These are phyloP conservation scores for Sphinx pinastri DNA, from an alignment of 2,888 invertebrate species.

Conservation along the genomic window DNA sequence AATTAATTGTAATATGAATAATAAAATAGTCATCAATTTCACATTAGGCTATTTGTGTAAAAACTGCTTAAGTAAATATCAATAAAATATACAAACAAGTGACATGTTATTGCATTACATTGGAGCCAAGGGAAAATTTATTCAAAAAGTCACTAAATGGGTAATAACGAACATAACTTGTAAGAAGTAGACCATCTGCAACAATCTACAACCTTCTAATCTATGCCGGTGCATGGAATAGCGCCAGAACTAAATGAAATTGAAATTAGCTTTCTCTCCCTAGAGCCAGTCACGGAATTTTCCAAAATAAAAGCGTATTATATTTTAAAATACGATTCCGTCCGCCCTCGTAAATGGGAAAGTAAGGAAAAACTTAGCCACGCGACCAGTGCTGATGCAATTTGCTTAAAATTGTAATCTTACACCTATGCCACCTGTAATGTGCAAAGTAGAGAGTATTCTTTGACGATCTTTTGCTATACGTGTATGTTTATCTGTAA, in stretches of 20 bases:
- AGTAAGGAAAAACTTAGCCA: conserved; percentile 51
- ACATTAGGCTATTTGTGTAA: too few species aligned
- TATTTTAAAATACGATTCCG: conserved; percentile 80
- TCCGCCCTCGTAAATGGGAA: conserved; percentile 63
- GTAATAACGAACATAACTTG: background rate
- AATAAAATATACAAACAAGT: too few species aligned
- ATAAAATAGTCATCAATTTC: too few species aligned
- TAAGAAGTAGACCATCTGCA: conserved; percentile 28
- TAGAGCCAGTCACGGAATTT: conserved; percentile 78
- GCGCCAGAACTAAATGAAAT: conserved; percentile 84
- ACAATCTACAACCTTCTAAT: conserved; percentile 35
- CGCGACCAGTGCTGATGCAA: conserved; percentile 33
- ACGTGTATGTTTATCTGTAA: too few species aligned
- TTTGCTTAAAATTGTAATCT: conserved; percentile 9
- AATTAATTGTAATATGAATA: too few species aligned
- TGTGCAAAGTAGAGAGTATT: too few species aligned
- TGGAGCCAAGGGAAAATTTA: too few species aligned
- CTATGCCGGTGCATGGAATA: conserved; percentile 79
- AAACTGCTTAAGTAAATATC: too few species aligned
- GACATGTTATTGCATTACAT: too few species aligned
- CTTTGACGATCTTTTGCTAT: too few species aligned
- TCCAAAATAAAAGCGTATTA: conserved; percentile 82
- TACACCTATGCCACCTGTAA: background rate
- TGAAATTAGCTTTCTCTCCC: conserved; percentile 83
- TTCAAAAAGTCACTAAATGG: too few species aligned